Conservation (phyloP, 2,888 invertebrate species). For the Coremacera marginata region DNA sequence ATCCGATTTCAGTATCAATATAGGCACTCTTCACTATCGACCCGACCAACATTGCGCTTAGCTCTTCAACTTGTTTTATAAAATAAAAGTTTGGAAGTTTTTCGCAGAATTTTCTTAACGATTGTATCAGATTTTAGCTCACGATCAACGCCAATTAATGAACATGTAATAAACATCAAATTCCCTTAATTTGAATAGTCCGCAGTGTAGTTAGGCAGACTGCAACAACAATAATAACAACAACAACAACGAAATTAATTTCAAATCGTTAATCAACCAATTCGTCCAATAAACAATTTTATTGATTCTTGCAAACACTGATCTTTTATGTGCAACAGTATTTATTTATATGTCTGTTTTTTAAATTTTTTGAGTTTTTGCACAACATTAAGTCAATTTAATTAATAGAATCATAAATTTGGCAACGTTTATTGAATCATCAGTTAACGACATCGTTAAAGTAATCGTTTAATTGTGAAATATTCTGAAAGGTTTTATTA, state of each 20-base stretch:
- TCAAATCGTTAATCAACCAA: no score
- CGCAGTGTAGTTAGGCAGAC: background rate
- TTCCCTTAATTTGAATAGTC: slow-evolving; percentile 6
- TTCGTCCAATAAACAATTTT: no score
- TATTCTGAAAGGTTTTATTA: no score
- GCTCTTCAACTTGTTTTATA: background rate
- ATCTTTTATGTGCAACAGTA: no score
- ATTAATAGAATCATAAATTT: no score
- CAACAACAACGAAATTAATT: background rate
- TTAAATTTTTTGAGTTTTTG: no score
- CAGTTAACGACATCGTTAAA: no score
- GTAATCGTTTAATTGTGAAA: no score
- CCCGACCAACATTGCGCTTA: background rate
- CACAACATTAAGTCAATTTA: no score
- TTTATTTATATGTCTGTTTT: no score
- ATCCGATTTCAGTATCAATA: background rate
- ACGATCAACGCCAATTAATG: slow-evolving; percentile 32
- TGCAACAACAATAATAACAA: background rate
- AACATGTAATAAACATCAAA: slow-evolving; percentile 35
- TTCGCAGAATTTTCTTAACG: background rate
- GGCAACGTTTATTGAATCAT: no score
- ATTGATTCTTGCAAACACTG: no score
- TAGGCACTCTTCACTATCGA: background rate
- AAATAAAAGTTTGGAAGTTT: background rate
- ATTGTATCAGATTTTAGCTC: slow-evolving; percentile 1